A percentile compares a stretch with the other conserved stretches of the same genome.
These are phyloP conservation scores for Sylvia atricapilla DNA, from an alignment of 2,113 vertebrate species.

Conservation along the genomic window DNA sequence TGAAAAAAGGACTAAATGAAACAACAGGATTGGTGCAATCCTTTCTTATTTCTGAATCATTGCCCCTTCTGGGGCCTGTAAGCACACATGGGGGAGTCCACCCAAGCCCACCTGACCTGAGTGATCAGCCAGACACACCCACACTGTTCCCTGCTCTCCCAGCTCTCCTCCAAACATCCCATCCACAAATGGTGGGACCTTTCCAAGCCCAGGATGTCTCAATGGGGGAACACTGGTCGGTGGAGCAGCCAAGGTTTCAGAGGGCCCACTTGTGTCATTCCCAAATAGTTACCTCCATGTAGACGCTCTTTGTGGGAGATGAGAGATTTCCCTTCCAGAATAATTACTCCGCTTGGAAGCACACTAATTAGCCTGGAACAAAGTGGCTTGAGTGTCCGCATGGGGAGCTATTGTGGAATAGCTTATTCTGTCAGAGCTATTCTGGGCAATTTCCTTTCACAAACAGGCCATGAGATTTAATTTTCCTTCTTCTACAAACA, in stretches of 20 bases:
- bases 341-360: slow-evolving; percentile 56
- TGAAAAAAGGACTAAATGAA: background rate
- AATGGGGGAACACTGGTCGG: accelerated
- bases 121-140: background rate
- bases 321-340: slow-evolving; percentile 50
- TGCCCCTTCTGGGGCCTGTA: background rate
- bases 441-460: slow-evolving; percentile 58
- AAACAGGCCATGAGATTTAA: slow-evolving; percentile 56
- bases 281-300: background rate
- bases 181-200: background rate
- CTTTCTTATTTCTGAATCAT: background rate
- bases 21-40: background rate
- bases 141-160: background rate
- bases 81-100: background rate
- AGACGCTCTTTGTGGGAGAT: slow-evolving; percentile 6
- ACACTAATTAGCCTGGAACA: slow-evolving; percentile 63
- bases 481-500: slow-evolving; percentile 34
- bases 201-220: background rate
- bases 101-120: background rate
- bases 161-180: background rate
- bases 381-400: slow-evolving; percentile 39
- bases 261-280: background rate
- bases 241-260: background rate
- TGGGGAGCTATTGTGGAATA: slow-evolving; percentile 58
- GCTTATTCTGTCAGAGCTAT: slow-evolving; percentile 60